Evolutionary conservation across 2,888 invertebrate species (phyloP), one percentile per base, ranked within the genome.

Genomic region (Chymomyza caudatula): DNA sequence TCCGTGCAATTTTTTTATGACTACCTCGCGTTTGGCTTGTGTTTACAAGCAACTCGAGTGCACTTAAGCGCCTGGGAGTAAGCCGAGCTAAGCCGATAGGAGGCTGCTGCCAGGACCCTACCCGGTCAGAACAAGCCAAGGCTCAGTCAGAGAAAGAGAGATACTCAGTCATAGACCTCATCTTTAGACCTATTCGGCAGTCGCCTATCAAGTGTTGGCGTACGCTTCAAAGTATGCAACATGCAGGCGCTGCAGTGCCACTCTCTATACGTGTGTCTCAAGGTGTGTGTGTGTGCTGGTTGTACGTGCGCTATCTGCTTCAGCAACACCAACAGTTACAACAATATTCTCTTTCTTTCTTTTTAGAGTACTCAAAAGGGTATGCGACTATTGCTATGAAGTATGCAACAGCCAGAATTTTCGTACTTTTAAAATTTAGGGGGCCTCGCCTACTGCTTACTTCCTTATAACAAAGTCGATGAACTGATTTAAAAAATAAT

Each of bases 41-140:
- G 79, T 80, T 85, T 85, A 80, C 79, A 85, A 80, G 73, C 73
- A 80, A 74, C 85, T 85, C 71, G 73, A 80, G 80, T 80, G 80
- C 80, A 85, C 80, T 85, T 80, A 82, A 73, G 85, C 76, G 78
- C 74, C 77, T 64, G n/a, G 60, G 60, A 67, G 69, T 77, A 76
- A 76, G 76, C 76, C 71, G 64, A 77, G 67, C 76, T 71, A 67
- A 77, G 76, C 74, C 62, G 67, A 62, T 69, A 71, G 63, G 65
- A 13, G 4, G 15, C 15, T 11, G 1, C 43, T 6, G 43, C 23
- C 43, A 43, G 43, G 17, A 2, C 44, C 0, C 43, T 6, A 11
- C 23, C 43, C 4, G 43, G 17, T 3, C 44, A 44, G 44, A 15
- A 11, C 44, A 44, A n/a, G n/a, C 44, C 44, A 44, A 17, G 17